Percentiles rank a stretch among this genome's conserved stretches.
phyloP scores from a whole-genome alignment of 2,797 vertebrate species.

The Poeciliopsis paucimaculata region DNA sequence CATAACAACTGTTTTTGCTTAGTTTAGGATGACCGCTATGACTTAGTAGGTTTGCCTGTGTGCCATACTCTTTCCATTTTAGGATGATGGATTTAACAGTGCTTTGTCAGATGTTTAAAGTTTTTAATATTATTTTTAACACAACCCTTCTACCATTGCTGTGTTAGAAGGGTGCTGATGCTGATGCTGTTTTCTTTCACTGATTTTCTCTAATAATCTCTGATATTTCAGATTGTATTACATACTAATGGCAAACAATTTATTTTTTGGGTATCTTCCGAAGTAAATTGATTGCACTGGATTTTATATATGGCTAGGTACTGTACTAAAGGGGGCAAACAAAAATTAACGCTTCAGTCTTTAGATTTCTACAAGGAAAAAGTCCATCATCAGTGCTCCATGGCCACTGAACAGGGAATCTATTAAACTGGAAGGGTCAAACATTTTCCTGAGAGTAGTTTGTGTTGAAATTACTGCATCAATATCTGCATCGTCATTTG shows the following conservation, averaged over 20 bases:
- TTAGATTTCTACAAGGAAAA: neutral
- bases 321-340: neutral
- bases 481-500: neutral
- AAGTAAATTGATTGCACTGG: neutral
- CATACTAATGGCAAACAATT: neutral
- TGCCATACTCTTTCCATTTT: neutral
- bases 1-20: neutral
- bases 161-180: too few relatives aligned
- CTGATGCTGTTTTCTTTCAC: neutral
- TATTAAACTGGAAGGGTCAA: conserved; percentile 46
- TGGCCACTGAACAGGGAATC: conserved; percentile 35
- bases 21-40: neutral
- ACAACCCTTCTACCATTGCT: neutral
- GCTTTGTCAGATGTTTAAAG: neutral
- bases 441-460: conserved; percentile 16
- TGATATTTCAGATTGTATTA: neutral
- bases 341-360: neutral
- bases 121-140: neutral
- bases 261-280: neutral
- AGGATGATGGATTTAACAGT: neutral
- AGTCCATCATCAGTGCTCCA: neutral
- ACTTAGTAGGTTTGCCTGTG: neutral
- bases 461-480: neutral
- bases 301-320: neutral
- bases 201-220: neutral